These are phyloP conservation scores for Paraescarpia echinospica DNA, from an alignment of 1,140 invertebrate genomes.

Conservation along the genomic window DNA sequence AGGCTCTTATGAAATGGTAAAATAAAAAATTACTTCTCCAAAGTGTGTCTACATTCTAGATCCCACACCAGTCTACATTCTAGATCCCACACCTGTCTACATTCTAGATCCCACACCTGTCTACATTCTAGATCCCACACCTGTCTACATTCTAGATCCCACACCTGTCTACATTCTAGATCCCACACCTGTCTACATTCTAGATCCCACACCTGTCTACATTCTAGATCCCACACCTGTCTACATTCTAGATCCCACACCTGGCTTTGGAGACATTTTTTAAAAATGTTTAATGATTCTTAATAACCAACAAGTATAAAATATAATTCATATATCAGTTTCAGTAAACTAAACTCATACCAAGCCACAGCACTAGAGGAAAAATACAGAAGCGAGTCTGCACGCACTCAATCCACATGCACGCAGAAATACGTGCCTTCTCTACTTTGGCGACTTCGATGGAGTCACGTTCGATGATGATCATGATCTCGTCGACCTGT, in stretches of 20 bases:
- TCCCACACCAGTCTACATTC: neutral
- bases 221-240: neutral
- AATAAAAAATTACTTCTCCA: neutral
- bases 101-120: neutral
- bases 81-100: neutral
- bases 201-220: neutral
- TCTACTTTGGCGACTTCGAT: constrained; percentile 60
- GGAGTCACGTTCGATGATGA: constrained; percentile 57
- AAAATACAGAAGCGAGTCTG: too few relatives aligned
- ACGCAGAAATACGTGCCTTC: constrained; percentile 44
- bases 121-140: neutral
- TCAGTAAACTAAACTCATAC: too few relatives aligned
- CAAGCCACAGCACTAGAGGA: too few relatives aligned
- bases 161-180: neutral
- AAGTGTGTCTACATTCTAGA: neutral
- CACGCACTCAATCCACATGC: too few relatives aligned
- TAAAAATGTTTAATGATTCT: neutral
- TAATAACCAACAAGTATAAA: neutral
- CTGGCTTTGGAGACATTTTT: neutral
- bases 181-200: neutral
- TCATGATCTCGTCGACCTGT: constrained; percentile 58
- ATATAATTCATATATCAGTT: too few relatives aligned
- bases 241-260: neutral
- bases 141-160: neutral
- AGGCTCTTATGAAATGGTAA: neutral